Evolutionary conservation across 2,113 vertebrate species (phyloP).

Genomic region (Chauna torquata): DNA sequence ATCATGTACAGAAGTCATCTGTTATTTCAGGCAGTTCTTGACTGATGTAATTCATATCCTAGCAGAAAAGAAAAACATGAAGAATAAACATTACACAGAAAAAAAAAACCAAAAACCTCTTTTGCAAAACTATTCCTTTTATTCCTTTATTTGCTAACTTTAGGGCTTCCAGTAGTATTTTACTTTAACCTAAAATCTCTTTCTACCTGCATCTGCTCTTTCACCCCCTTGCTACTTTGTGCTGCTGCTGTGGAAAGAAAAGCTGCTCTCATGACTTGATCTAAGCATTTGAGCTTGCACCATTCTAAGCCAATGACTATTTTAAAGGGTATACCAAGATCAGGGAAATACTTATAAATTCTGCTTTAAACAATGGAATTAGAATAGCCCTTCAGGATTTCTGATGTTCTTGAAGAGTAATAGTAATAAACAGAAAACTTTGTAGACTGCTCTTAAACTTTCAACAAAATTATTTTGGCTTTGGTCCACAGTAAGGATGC

Average conservation of each 20-base stretch:
- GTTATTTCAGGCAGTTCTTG: not conserved
- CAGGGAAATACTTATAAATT: not conserved
- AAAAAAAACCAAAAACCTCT: fast-evolving
- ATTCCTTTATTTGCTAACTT: not conserved
- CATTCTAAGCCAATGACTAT: not conserved
- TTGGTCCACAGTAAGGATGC: not conserved
- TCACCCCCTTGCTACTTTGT: not conserved
- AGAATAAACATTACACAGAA: not conserved
- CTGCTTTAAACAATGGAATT: not conserved
- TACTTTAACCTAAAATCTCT: not conserved
- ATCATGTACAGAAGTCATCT: not conserved
- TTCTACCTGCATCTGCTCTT: not conserved
- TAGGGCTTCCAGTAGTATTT: not conserved
- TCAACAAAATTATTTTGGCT: not conserved
- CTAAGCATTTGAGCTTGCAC: not conserved
- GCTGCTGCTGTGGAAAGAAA: not conserved
- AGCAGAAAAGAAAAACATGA: not conserved
- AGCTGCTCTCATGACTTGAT: not conserved
- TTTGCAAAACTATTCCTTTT: not conserved
- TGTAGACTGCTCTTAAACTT: not conserved
- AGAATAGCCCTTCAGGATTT: not conserved
- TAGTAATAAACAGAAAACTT: not conserved
- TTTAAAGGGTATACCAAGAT: not conserved
- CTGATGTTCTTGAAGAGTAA: not conserved
- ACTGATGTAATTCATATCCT: not conserved